These are phyloP conservation scores for Drosophila pallidifrons DNA, from an alignment of 1,140 invertebrate genomes.

Conservation along the genomic window DNA sequence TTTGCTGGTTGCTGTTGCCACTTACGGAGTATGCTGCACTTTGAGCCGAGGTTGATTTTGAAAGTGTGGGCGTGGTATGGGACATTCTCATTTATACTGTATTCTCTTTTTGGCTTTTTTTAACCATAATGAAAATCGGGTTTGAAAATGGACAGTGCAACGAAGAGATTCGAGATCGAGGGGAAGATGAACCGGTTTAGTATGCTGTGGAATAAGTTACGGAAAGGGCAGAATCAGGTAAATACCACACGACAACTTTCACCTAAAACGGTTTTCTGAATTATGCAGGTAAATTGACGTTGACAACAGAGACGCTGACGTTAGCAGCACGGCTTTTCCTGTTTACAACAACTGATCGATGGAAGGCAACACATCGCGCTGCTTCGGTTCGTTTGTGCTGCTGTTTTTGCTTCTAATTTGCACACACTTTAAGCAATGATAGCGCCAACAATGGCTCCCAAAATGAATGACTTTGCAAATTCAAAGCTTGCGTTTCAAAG, in stretches of 20 bases:
- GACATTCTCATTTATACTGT: not conserved
- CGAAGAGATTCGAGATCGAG: not conserved
- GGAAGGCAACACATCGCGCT: not conserved
- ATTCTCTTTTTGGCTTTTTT: not conserved
- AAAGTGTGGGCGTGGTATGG: not conserved
- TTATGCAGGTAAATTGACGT: constrained; percentile 39
- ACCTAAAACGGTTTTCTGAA: constrained; percentile 34
- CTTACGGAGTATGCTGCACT: not conserved
- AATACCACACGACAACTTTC: constrained; percentile 35
- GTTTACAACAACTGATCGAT: constrained; percentile 36
- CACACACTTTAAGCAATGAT: constrained; percentile 35
- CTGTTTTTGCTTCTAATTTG: constrained; percentile 47
- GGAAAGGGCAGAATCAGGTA: constrained; percentile 39
- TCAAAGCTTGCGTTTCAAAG: constrained; percentile 31
- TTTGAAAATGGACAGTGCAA: not conserved
- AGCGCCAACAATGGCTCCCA: constrained; percentile 19
- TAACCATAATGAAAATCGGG: too few relatives aligned
- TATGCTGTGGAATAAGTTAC: constrained; percentile 20
- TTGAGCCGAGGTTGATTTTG: not conserved
- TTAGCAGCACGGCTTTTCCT: constrained; percentile 26
- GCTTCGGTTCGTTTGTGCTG: constrained; percentile 1
- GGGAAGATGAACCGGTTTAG: constrained; percentile 46
- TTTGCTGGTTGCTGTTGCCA: not conserved
- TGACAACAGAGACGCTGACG: constrained; percentile 2
- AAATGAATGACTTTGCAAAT: constrained; percentile 42